phyloP scores from a whole-genome alignment of 2,113 vertebrate genomes.

The Pica pica region DNA sequence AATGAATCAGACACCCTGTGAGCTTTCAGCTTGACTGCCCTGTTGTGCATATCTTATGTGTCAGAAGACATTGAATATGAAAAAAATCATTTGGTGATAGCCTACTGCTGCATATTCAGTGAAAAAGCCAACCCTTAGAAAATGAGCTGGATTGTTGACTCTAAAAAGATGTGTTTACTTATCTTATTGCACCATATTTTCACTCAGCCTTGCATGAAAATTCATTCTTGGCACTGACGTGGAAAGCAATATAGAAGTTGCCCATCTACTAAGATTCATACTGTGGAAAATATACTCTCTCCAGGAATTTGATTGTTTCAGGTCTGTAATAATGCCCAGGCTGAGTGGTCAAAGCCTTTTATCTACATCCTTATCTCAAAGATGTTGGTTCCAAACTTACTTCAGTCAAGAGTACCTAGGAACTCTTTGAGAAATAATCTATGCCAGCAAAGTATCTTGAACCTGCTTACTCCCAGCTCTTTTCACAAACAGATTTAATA shows the following conservation, averaged over 20 bases:
- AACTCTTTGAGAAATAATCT: constrained; percentile 32
- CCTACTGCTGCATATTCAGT: neutral
- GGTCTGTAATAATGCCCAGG: neutral
- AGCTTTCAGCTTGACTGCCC: neutral
- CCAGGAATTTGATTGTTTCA: neutral
- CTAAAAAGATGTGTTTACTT: neutral
- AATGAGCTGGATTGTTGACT: neutral
- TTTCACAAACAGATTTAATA: constrained; percentile 28
- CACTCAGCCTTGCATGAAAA: constrained; percentile 1
- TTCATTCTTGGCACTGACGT: neutral
- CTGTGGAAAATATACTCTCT: neutral
- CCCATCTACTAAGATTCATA: neutral
- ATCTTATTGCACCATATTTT: neutral
- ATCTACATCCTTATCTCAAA: neutral
- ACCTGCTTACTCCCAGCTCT: constrained; percentile 6
- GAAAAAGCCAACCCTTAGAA: neutral
- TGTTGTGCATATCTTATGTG: neutral
- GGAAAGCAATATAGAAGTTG: neutral
- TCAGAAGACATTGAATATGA: neutral
- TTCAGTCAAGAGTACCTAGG: neutral
- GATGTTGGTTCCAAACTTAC: neutral
- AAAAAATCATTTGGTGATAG: neutral
- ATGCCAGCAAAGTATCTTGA: constrained; percentile 4
- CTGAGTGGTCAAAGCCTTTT: constrained; percentile 22
- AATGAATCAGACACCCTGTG: neutral